Conservation (phyloP, 2,113 vertebrate genomes). For the Pomatorhinus ruficollis region DNA sequence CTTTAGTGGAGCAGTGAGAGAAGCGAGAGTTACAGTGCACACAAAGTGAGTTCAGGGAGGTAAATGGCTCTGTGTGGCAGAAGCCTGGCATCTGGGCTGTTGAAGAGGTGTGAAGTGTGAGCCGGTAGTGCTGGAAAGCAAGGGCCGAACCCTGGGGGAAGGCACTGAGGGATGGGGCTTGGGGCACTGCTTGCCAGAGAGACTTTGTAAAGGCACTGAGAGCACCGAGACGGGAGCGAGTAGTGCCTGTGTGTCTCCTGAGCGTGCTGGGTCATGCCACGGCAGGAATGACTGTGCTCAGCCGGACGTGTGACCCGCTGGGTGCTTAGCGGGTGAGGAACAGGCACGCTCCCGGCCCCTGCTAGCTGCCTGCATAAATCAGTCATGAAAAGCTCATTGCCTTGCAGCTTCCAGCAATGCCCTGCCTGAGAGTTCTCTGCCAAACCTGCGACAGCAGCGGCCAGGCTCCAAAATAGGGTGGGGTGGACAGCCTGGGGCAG, state of each 20-base stretch:
- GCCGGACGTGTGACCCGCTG: fast-evolving
- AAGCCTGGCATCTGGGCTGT: neutral
- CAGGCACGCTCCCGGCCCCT: neutral
- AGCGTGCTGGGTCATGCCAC: fast-evolving
- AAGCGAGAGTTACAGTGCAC: neutral
- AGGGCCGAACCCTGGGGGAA: neutral
- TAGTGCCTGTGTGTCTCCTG: neutral
- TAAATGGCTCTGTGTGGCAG: neutral
- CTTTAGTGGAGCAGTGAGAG: neutral
- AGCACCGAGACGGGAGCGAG: fast-evolving
- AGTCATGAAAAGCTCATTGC: neutral
- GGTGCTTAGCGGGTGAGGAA: neutral
- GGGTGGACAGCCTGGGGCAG: neutral
- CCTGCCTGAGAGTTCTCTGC: neutral
- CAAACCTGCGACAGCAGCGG: neutral
- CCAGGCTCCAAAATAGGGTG: fast-evolving
- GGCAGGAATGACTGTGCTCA: neutral
- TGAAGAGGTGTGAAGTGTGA: neutral
- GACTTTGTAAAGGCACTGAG: neutral
- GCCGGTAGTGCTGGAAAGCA: neutral
- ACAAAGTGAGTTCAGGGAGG: neutral
- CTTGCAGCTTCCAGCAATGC: neutral
- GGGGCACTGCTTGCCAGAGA: neutral
- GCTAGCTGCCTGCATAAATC: neutral
- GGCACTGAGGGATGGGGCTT: neutral